Evolutionary conservation across 2,113 vertebrate genomes (phyloP).

Genomic region (Mixornis gularis): DNA sequence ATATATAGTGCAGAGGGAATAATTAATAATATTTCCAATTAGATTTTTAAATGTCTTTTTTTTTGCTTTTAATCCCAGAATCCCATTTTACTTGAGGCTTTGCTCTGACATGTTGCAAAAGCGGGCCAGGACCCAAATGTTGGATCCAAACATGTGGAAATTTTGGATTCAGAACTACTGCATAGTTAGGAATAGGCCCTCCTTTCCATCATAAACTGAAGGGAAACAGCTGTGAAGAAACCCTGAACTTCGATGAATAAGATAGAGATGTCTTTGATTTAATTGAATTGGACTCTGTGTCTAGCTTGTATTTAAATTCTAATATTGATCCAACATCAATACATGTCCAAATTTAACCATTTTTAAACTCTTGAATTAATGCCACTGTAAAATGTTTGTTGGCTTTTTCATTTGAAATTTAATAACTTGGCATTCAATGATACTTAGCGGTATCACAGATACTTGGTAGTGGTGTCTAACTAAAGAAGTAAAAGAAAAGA

Average conservation of each 20-base stretch:
- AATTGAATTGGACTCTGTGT: not conserved
- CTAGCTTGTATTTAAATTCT: not conserved
- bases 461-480: not conserved
- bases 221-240: constrained; percentile 25
- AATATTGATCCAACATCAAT: not conserved
- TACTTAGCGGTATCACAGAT: not conserved
- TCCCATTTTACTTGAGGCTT: not conserved
- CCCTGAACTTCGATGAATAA: not conserved
- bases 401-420: not conserved
- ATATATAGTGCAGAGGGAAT: not conserved
- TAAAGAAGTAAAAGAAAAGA: not conserved
- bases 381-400: not conserved
- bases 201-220: not conserved
- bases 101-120: not conserved
- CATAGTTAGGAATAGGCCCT: not conserved
- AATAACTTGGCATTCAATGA: not conserved
- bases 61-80: not conserved
- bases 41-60: not conserved
- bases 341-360: not conserved
- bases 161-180: not conserved
- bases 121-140: not conserved
- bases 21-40: not conserved
- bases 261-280: not conserved
- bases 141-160: constrained; percentile 38
- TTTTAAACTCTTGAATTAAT: not conserved